Conservation (phyloP, 1,140 invertebrate genomes). For the Dinothrombium tinctorium region DNA sequence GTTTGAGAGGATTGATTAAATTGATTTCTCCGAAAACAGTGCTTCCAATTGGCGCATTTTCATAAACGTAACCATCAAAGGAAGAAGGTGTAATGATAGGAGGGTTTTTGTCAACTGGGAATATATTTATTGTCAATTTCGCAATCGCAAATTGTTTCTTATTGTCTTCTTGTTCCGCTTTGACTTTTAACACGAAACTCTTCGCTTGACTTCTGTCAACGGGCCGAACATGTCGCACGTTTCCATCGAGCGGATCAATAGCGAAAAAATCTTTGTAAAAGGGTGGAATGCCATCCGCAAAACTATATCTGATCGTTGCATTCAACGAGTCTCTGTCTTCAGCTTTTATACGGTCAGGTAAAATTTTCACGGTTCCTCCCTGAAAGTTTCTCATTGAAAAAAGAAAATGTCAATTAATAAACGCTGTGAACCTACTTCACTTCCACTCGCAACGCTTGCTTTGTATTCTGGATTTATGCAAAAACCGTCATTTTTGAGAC, state of each 20-base stretch:
- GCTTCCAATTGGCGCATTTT: slow-evolving; percentile 59
- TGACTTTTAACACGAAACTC: slow-evolving; percentile 43
- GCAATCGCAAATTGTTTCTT: slow-evolving; percentile 48
- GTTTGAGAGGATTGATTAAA: slow-evolving; percentile 31
- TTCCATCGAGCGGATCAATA: slow-evolving; percentile 32
- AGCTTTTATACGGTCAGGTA: slow-evolving; percentile 66
- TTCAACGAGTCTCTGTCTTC: slow-evolving; percentile 66
- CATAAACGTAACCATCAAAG: slow-evolving; percentile 50
- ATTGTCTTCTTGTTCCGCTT: slow-evolving; percentile 57
- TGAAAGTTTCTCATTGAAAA: neutral
- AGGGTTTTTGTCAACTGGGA: slow-evolving; percentile 57
- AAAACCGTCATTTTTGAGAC: slow-evolving; percentile 11
- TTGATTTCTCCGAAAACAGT: slow-evolving; percentile 35
- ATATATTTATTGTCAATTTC: slow-evolving; percentile 49
- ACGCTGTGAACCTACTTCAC: slow-evolving; percentile 7
- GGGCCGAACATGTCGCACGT: slow-evolving; percentile 47
- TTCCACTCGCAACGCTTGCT: slow-evolving; percentile 12
- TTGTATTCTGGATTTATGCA: slow-evolving; percentile 14
- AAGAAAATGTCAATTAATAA: neutral
- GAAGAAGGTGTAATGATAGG: slow-evolving; percentile 44
- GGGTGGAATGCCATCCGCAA: slow-evolving; percentile 35
- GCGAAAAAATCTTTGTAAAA: slow-evolving; percentile 13
- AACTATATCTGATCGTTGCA: slow-evolving; percentile 48
- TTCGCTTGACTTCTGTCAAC: slow-evolving; percentile 50
- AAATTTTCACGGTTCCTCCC: slow-evolving; percentile 49